These are phyloP conservation scores for Pristionchus arcanus DNA, from an alignment of 2,888 invertebrate genomes.

Conservation along the genomic window DNA sequence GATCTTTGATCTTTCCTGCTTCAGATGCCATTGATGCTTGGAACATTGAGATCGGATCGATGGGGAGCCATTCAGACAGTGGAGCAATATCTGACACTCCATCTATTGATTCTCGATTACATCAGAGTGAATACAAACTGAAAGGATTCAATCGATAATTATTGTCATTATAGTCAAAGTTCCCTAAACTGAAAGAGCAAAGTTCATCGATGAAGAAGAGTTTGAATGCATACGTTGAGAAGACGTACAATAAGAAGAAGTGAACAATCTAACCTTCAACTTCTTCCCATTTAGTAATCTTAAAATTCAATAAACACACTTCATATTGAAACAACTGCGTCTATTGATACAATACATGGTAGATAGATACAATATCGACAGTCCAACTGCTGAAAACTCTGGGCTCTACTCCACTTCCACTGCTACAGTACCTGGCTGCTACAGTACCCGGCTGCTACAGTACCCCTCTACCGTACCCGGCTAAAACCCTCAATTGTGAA, in stretches of 20 bases:
- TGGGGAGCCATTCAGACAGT: conserved; percentile 42
- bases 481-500: no score
- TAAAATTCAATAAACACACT: conserved; percentile 20
- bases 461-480: no score
- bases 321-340: neutral
- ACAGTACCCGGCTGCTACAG: no score
- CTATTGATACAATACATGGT: neutral
- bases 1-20: neutral
- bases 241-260: conserved; percentile 7
- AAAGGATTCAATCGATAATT: neutral
- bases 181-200: conserved; percentile 35
- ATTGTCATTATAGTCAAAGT: neutral
- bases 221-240: neutral
- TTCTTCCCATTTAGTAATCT: conserved; percentile 30
- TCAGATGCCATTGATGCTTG: neutral
- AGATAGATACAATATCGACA: no score
- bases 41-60: neutral
- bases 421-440: no score
- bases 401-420: no score
- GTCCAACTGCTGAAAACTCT: neutral
- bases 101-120: conserved; percentile 31
- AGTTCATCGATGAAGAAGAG: neutral
- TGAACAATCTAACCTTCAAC: neutral
- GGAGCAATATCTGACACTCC: conserved; percentile 23
- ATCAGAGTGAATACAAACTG: neutral